Percentiles rank a stretch among this genome's conserved stretches.
Conservation (phyloP, 2,797 vertebrate genomes). For the Cyprinella venusta region DNA sequence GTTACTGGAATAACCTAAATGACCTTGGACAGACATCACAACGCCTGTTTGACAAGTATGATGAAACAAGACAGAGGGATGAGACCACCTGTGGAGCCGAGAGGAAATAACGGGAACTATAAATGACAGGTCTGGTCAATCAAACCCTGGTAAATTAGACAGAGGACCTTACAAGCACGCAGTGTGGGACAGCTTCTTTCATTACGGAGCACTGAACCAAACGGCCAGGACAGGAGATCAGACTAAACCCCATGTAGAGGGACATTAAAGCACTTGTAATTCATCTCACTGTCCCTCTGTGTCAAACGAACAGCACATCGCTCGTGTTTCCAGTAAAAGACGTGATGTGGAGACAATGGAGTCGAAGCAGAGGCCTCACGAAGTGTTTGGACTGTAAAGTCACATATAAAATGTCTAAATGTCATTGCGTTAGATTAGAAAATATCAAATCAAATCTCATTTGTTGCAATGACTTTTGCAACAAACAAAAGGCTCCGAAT, state of each 20-base stretch:
- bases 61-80: conserved; percentile 62
- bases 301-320: conserved; percentile 14
- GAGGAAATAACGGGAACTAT: conserved; percentile 39
- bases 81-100: conserved; percentile 53
- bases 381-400: conserved; percentile 1
- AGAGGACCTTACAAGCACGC: conserved; percentile 26
- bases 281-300: conserved; percentile 23
- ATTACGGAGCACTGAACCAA: conserved; percentile 40
- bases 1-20: conserved; percentile 77
- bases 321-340: neutral
- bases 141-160: conserved; percentile 34
- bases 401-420: conserved; percentile 3
- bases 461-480: neutral
- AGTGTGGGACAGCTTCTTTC: conserved; percentile 26
- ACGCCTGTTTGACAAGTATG: conserved; percentile 24
- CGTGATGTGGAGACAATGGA: conserved; percentile 2
- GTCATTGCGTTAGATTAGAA: neutral
- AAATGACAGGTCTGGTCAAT: conserved; percentile 50
- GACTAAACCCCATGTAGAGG: conserved; percentile 17
- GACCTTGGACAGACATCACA: conserved; percentile 70
- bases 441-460: conserved; percentile 16
- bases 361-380: neutral
- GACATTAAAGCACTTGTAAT: conserved; percentile 29
- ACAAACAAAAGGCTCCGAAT: no score
- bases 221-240: conserved; percentile 33